Percentiles rank a stretch among this genome's conserved stretches.
These are phyloP conservation scores for Diarsia mendica DNA, from an alignment of 2,888 invertebrate genomes.

Conservation along the genomic window DNA sequence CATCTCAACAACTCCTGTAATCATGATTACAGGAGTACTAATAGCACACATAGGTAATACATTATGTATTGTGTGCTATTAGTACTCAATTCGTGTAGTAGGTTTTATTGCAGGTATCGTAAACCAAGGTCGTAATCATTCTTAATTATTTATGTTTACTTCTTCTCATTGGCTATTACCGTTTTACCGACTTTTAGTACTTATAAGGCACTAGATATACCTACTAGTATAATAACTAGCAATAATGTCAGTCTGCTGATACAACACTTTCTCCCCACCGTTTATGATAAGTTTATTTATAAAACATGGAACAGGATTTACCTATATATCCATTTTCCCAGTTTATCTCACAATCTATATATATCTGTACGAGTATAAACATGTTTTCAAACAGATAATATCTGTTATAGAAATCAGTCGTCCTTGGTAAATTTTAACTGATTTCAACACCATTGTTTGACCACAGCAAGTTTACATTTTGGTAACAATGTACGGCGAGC, in stretches of 20 bases:
- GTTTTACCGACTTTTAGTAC: background rate
- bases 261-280: background rate
- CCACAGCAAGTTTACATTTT: constrained; percentile 66
- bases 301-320: background rate
- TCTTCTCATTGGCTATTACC: background rate
- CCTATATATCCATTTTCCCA: constrained; percentile 11
- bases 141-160: background rate
- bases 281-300: background rate
- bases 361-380: background rate
- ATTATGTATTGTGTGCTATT: background rate
- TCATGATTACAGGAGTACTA: too few species aligned
- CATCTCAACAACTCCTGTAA: background rate
- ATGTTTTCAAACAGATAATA: constrained; percentile 13
- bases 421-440: constrained; percentile 33
- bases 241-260: background rate
- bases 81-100: background rate
- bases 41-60: too few species aligned
- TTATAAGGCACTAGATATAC: background rate
- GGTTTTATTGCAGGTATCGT: background rate
- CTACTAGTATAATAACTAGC: background rate
- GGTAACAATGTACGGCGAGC: constrained; percentile 60
- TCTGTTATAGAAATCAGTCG: constrained; percentile 20
- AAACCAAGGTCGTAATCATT: background rate
- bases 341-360: constrained; percentile 11
- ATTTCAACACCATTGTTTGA: constrained; percentile 62